Conservation (phyloP, 2,113 vertebrate species). For the Phyllostomus hastatus region DNA sequence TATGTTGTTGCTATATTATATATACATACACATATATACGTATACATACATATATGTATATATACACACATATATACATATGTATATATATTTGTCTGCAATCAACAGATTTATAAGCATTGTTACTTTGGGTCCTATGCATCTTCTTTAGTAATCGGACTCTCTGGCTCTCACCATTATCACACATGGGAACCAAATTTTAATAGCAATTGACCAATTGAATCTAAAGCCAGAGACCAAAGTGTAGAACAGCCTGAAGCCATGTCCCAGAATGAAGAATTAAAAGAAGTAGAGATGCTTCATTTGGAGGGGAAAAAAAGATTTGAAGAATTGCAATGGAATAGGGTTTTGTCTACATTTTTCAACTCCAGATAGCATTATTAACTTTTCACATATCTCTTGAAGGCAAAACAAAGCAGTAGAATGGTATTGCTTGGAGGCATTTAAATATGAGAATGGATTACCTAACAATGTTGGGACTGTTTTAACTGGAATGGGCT, state of each 20-base stretch:
- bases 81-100: not conserved
- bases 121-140: not conserved
- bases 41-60: too few relatives aligned
- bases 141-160: not conserved
- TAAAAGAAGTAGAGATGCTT: not conserved
- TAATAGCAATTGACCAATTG: not conserved
- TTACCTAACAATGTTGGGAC: not conserved
- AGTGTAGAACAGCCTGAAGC: not conserved
- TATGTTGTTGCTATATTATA: not conserved
- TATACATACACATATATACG: too few relatives aligned
- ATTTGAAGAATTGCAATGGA: not conserved
- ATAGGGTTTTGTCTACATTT: not conserved
- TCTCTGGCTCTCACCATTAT: not conserved
- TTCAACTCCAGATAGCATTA: not conserved
- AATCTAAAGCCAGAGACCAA: not conserved
- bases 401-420: not conserved
- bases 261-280: not conserved
- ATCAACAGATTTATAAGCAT: not conserved
- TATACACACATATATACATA: too few relatives aligned
- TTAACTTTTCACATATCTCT: not conserved
- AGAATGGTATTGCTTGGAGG: not conserved
- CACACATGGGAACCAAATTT: not conserved
- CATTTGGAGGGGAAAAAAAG: not conserved
- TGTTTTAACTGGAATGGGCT: not conserved
- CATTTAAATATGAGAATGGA: not conserved